These are phyloP conservation scores for Sceloporus tristichus DNA, from an alignment of 2,113 vertebrate genomes.

Conservation along the genomic window DNA sequence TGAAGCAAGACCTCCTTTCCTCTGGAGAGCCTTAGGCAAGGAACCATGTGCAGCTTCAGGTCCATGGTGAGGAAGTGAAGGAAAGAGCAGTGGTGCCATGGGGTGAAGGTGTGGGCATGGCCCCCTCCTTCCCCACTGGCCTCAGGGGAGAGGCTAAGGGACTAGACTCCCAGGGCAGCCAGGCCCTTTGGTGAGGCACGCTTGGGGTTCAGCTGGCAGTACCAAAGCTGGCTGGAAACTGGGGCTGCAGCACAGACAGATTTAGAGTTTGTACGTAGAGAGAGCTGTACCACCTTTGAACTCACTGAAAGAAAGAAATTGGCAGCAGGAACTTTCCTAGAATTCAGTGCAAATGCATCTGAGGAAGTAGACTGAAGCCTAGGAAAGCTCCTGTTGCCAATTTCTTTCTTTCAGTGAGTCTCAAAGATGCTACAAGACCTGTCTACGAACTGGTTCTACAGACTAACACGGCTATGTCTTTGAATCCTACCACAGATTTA, in stretches of 20 bases:
- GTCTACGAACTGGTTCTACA: too few species aligned
- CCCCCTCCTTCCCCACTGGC: not conserved
- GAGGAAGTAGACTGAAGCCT: too few species aligned
- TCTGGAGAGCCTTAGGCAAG: accelerated
- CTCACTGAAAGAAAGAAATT: too few species aligned
- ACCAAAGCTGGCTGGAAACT: accelerated
- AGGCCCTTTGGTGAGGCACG: not conserved
- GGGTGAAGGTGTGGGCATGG: not conserved
- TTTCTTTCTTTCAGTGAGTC: too few species aligned
- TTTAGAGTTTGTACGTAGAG: accelerated
- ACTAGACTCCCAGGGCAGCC: conserved; percentile 16
- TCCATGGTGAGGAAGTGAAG: not conserved
- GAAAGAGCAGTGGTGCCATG: conserved; percentile 1
- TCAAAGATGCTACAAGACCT: too few species aligned
- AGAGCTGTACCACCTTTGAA: too few species aligned
- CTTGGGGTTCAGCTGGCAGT: accelerated
- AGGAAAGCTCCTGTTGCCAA: too few species aligned
- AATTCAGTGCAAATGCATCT: too few species aligned
- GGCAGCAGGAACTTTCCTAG: too few species aligned
- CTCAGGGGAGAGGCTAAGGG: conserved; percentile 11
- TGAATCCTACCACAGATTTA: not conserved
- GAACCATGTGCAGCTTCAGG: accelerated
- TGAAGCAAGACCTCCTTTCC: conserved; percentile 50
- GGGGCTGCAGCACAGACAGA: conserved; percentile 40
- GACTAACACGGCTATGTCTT: too few species aligned